Evolutionary conservation across 2,888 invertebrate genomes (phyloP).

Genomic region (Synergus umbraculus): DNA sequence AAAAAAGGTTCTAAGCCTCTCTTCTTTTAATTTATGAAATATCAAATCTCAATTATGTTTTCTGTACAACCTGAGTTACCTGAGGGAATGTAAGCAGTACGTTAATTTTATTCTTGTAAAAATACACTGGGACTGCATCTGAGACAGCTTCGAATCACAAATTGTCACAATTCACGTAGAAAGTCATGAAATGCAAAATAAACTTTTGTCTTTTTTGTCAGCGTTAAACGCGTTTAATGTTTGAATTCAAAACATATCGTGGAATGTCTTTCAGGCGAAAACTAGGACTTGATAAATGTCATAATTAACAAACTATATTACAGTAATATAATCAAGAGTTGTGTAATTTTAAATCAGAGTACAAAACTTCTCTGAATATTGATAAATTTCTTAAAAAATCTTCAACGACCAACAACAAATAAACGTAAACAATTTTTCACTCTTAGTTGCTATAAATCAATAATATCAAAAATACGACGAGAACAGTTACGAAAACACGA

Average conservation of each 20-base stretch:
- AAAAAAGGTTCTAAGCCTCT: conserved; percentile 40
- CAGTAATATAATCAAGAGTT: conserved; percentile 24
- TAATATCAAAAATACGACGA: conserved; percentile 45
- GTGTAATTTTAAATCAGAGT: not conserved
- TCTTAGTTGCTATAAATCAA: conserved; percentile 40
- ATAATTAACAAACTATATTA: conserved; percentile 34
- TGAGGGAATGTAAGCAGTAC: conserved; percentile 26
- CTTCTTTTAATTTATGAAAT: not conserved
- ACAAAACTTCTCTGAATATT: conserved; percentile 22
- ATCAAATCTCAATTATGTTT: conserved; percentile 7
- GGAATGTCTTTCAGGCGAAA: conserved; percentile 37
- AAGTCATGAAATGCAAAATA: conserved; percentile 2
- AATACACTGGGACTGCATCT: conserved; percentile 15
- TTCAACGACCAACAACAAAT: conserved; percentile 63
- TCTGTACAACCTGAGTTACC: conserved; percentile 13
- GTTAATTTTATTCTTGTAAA: conserved; percentile 18
- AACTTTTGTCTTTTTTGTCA: conserved; percentile 24
- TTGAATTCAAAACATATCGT: conserved; percentile 23
- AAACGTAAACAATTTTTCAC: conserved; percentile 56
- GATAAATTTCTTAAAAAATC: conserved; percentile 61
- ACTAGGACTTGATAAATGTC: conserved; percentile 18
- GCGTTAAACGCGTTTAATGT: not conserved
- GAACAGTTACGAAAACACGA: not conserved
- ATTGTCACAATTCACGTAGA: not conserved
- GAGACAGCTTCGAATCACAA: conserved; percentile 27